These are phyloP conservation scores for Rhinophrynus dorsalis DNA, from an alignment of 2,797 vertebrate species.

Conservation along the genomic window DNA sequence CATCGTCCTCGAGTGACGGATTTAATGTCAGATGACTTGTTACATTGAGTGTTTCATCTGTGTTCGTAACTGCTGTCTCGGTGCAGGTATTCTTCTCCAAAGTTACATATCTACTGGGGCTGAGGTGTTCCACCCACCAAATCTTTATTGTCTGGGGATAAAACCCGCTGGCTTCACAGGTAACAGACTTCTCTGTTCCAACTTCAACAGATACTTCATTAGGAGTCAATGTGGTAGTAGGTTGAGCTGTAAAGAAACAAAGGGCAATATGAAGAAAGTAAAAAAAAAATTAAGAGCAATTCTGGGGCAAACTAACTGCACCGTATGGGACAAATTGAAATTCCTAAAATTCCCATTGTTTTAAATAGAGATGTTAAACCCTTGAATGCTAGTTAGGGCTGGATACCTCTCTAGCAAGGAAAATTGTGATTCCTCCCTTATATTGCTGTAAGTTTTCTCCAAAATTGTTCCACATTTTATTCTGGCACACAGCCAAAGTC, in stretches of 20 bases:
- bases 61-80: not conserved
- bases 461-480: too few species aligned
- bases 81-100: conserved; percentile 3
- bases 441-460: too few species aligned
- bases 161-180: conserved; percentile 38
- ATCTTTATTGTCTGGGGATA: conserved; percentile 47
- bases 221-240: not conserved
- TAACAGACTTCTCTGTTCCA: not conserved
- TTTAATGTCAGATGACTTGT: conserved; percentile 45
- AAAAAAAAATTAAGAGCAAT: too few species aligned
- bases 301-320: too few species aligned
- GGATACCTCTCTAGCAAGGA: not conserved
- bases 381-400: not conserved
- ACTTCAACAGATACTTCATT: not conserved
- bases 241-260: conserved; percentile 40
- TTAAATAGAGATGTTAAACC: not conserved
- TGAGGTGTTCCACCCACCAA: conserved; percentile 10
- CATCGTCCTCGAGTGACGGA: conserved; percentile 20
- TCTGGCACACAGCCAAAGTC: too few species aligned
- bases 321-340: too few species aligned
- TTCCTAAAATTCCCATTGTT: not conserved
- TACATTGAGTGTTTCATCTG: conserved; percentile 45
- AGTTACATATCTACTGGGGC: not conserved
- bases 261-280: not conserved
- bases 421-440: not conserved